phyloP scores from a whole-genome alignment of 2,113 vertebrate species.

The Nothocercus nigrocapillus region DNA sequence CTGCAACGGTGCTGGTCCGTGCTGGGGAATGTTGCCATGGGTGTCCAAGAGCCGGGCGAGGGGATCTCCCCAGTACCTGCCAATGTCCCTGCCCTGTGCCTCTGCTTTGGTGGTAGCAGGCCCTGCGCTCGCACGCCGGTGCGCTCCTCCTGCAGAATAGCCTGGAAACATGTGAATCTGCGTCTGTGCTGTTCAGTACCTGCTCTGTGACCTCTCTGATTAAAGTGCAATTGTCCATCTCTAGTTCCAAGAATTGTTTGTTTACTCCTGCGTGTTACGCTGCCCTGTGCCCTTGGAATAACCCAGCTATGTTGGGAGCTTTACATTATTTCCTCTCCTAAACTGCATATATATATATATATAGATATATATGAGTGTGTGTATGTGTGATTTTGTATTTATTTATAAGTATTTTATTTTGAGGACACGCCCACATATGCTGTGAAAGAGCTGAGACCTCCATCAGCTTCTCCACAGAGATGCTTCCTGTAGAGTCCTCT shows the following conservation, averaged over 20 bases:
- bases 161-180: not conserved
- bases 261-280: fast-evolving
- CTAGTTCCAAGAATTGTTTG: not conserved
- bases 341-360: not conserved
- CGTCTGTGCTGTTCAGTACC: not conserved
- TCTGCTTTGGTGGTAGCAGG: not conserved
- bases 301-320: not conserved
- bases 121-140: fast-evolving
- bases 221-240: conserved; percentile 29
- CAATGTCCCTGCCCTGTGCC: not conserved
- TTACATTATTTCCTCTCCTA: not conserved
- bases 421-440: not conserved
- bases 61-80: not conserved
- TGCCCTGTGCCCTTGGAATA: not conserved
- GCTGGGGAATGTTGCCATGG: not conserved
- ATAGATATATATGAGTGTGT: no score
- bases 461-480: fast-evolving
- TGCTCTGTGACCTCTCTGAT: conserved; percentile 7
- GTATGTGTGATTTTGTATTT: no score
- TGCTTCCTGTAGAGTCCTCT: not conserved
- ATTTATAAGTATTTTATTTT: not conserved
- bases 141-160: not conserved
- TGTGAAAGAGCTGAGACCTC: not conserved
- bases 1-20: not conserved
- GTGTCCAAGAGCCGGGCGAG: not conserved